These are phyloP conservation scores for Bombylius discolor DNA, from an alignment of 2,888 invertebrate species.

Conservation along the genomic window DNA sequence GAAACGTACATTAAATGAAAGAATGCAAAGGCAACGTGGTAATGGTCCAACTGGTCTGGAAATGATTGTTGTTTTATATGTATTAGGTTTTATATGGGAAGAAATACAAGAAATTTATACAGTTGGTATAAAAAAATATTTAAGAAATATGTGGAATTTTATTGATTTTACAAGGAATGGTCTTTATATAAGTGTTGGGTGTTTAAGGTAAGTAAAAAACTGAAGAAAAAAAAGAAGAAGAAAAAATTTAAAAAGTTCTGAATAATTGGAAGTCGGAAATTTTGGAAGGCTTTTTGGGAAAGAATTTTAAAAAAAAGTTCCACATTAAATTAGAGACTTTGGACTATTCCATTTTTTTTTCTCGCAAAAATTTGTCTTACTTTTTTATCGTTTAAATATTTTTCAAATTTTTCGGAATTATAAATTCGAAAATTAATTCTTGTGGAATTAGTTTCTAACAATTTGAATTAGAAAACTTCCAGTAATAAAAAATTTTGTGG, in stretches of 20 bases:
- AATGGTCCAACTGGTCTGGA: conserved; percentile 76
- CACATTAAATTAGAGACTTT: too few species aligned
- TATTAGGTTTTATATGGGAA: conserved; percentile 81
- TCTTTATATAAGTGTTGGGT: conserved; percentile 61
- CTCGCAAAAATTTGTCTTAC: too few species aligned
- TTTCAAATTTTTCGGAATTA: too few species aligned
- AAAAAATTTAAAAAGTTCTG: background rate
- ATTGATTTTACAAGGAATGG: conserved; percentile 87
- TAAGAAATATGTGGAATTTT: conserved; percentile 92
- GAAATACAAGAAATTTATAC: conserved; percentile 84
- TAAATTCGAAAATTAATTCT: too few species aligned
- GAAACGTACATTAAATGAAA: conserved; percentile 47
- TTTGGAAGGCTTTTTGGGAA: background rate
- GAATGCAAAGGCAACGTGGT: conserved; percentile 62
- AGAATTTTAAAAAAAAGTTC: background rate
- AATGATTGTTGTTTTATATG: conserved; percentile 68
- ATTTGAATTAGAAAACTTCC: too few species aligned
- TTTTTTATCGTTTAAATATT: too few species aligned
- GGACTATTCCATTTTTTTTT: too few species aligned
- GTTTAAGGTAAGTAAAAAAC: conserved; percentile 39
- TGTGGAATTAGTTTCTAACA: too few species aligned
- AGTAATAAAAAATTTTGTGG: too few species aligned
- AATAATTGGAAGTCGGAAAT: too few species aligned
- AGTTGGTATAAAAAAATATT: conserved; percentile 73
- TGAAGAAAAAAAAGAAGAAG: background rate